These are phyloP conservation scores for Orthosia cruda DNA, from an alignment of 2,888 invertebrate species.

Conservation along the genomic window DNA sequence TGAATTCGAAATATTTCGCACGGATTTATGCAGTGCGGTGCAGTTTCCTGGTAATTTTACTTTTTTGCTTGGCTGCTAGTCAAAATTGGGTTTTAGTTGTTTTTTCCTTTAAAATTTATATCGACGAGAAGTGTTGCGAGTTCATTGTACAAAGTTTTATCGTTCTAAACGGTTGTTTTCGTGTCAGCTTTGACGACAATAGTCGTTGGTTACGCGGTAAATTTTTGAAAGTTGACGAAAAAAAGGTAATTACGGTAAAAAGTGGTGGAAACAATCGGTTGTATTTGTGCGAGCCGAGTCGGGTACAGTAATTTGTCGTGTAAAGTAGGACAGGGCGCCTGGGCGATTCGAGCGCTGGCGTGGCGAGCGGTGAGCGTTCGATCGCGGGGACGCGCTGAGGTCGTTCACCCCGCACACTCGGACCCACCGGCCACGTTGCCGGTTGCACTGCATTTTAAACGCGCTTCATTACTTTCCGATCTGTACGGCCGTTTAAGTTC, in stretches of 20 bases:
- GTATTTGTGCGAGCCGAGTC: constrained; percentile 60
- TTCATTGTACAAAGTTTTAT: constrained; percentile 16
- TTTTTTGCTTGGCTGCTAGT: constrained; percentile 33
- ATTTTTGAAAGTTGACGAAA: constrained; percentile 41
- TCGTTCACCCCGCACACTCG: constrained; percentile 85
- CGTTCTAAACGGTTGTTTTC: constrained; percentile 26
- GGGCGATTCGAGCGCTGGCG: constrained; percentile 71
- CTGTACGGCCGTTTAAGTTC: constrained; percentile 60
- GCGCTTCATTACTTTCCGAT: constrained; percentile 76
- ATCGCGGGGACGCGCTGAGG: constrained; percentile 88
- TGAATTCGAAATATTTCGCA: constrained; percentile 57
- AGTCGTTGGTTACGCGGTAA: constrained; percentile 9
- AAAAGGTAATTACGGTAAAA: constrained; percentile 60
- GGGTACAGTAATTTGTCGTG: constrained; percentile 77
- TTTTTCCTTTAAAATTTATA: constrained; percentile 27
- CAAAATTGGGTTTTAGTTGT: constrained; percentile 21
- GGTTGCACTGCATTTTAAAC: constrained; percentile 72
- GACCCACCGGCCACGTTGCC: constrained; percentile 76
- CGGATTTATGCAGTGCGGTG: constrained; percentile 35
- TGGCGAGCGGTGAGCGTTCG: constrained; percentile 80
- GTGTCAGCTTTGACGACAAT: constrained; percentile 45
- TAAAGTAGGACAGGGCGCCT: constrained; percentile 73
- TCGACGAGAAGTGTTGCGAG: constrained; percentile 30
- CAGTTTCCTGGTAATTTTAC: constrained; percentile 38
- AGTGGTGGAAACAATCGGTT: constrained; percentile 55